Evolutionary conservation across 2,797 vertebrate genomes (phyloP), one percentile per base, ranked within the genome.

Genomic region (Pseudochirops cupreus): DNA sequence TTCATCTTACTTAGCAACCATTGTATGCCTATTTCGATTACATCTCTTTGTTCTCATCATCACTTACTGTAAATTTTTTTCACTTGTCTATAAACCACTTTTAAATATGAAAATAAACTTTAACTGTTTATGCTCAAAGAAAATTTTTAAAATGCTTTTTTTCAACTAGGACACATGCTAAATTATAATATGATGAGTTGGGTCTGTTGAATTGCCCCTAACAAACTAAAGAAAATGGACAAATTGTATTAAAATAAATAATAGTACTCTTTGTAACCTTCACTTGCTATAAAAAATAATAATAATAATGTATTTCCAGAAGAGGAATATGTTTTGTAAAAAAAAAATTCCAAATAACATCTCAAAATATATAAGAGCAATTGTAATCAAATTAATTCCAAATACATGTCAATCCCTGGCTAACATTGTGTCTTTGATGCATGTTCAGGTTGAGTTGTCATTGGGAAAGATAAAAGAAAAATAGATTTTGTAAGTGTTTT

Each of bases 1-100:
- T 33, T 97, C 93, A 95, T 91, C 96, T 97, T 96, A 96, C 97
- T 91, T 97, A 94, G 94, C 97, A 91, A 94, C 94, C 97, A 96
- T 96, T 31, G 29, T 97, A 97, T 98, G 97, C 97, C 98, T 97
- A 91, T 97, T 94, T 96, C 92, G 97, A 56, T 95, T 95, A 93
- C 96, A 94, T 21, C 92, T 39, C 62, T n/a, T 93, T 55, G 56
- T 95, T 29, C 82, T 59, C 62, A 67, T 82, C 91, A 89, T 67
- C 92, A 33, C n/a, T 94, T 91, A 87, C 91, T 11, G 39, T n/a
- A n/a, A 53, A 56, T 28, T 0, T 89, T 29, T 29, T 11, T 87
- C 87, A 94, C 91, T 90, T 18, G 11, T 95, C 93, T 95, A 82
- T 95, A 95, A 93, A 82, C 74, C 95, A 57, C 11, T 97, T 93